Conservation (phyloP, 2,113 vertebrate species). For the Lampris megalopsis region DNA sequence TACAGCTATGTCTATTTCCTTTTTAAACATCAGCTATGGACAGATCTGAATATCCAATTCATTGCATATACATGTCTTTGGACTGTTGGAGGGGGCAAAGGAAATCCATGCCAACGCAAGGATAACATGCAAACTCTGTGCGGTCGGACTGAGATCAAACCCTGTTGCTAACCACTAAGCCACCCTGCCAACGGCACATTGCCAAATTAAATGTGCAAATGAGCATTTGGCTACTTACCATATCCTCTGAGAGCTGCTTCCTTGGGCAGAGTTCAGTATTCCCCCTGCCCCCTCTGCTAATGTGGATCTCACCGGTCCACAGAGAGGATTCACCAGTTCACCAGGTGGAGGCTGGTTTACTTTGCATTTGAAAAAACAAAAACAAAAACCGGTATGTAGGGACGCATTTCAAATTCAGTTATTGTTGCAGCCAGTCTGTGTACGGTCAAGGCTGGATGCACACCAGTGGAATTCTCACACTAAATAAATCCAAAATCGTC, state of each 20-base stretch:
- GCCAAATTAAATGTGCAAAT: neutral
- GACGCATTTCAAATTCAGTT: conserved; percentile 34
- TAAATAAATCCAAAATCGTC: conserved; percentile 55
- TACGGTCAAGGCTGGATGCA: conserved; percentile 27
- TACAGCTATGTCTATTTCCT: too few species aligned
- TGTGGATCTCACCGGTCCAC: neutral
- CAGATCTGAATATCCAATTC: too few species aligned
- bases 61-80: too few species aligned
- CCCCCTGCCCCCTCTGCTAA: neutral
- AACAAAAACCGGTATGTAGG: conserved; percentile 23
- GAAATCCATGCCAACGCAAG: too few species aligned
- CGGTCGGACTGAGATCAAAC: too few species aligned
- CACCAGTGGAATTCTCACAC: conserved; percentile 26
- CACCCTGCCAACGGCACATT: neutral
- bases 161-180: too few species aligned
- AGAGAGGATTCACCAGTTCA: conserved; percentile 4
- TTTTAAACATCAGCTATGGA: too few species aligned
- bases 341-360: neutral
- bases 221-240: neutral
- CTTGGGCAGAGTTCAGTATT: conserved; percentile 4
- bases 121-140: too few species aligned
- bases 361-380: neutral
- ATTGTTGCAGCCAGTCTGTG: conserved; percentile 32
- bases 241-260: conserved; percentile 2
- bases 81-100: too few species aligned